Evolutionary conservation across 1,140 invertebrate species (phyloP).

Genomic region (Forficula auricularia): DNA sequence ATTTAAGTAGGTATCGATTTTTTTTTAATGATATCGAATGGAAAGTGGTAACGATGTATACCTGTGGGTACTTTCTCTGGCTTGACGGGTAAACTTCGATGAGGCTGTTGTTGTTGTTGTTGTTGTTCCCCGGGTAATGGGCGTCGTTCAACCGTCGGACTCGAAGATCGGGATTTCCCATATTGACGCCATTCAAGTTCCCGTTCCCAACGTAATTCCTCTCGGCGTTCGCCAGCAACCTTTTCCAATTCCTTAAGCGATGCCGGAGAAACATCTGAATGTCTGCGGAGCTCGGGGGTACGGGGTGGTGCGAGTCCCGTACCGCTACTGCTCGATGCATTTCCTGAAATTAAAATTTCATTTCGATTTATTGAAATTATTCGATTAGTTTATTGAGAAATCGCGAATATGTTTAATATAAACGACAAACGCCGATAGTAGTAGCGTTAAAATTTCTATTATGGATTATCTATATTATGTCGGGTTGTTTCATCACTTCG

Average conservation of each 20-base stretch:
- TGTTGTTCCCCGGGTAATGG: conserved; percentile 1
- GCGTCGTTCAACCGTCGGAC: conserved; percentile 14
- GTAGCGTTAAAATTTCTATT: too few species aligned
- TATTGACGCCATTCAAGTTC: conserved; percentile 31
- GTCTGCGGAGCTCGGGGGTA: conserved; percentile 55
- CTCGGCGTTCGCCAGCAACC: conserved; percentile 38
- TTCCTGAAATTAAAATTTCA: neutral
- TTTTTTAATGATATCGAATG: too few species aligned
- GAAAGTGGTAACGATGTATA: too few species aligned
- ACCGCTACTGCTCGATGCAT: conserved; percentile 26
- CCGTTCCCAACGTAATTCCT: conserved; percentile 29
- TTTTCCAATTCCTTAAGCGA: conserved; percentile 69
- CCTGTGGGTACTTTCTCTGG: too few species aligned
- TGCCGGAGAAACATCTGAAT: conserved; percentile 67
- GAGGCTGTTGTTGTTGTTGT: neutral
- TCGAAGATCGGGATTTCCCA: neutral
- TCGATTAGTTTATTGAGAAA: too few species aligned
- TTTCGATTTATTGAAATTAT: too few species aligned
- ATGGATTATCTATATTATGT: too few species aligned
- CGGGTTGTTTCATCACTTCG: too few species aligned
- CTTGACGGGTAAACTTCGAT: too few species aligned
- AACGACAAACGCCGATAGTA: too few species aligned
- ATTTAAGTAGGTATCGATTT: too few species aligned
- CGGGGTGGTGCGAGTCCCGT: conserved; percentile 50
- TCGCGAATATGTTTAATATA: too few species aligned